Conservation (phyloP, 64 coral and sea anemone species). For the Montipora cactus region DNA sequence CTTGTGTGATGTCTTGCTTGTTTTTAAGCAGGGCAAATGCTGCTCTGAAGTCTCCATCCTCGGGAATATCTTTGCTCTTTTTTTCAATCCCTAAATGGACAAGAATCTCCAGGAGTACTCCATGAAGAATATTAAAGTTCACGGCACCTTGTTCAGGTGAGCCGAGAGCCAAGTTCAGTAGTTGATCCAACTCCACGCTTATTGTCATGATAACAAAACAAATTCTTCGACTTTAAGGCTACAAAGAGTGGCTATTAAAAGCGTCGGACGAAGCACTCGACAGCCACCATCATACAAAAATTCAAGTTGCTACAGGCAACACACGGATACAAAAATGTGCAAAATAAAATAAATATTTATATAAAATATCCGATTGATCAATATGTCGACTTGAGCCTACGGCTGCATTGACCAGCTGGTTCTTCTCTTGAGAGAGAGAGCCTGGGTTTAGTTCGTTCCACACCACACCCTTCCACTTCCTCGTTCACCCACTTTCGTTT, state of each 20-base stretch:
- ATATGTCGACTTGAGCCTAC: not conserved
- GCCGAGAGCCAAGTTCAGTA: conserved; percentile 86
- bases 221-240: not conserved
- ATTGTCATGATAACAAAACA: conserved; percentile 73
- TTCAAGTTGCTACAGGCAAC: conserved; percentile 74
- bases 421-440: not conserved
- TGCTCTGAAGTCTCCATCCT: conserved; percentile 76
- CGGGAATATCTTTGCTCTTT: conserved; percentile 76
- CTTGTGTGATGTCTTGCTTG: conserved; percentile 33
- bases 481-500: not conserved
- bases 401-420: not conserved
- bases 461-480: no score
- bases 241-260: conserved; percentile 37
- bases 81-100: conserved; percentile 92
- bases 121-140: conserved; percentile 97
- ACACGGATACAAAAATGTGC: not conserved
- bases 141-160: conserved; percentile 93
- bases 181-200: conserved; percentile 80
- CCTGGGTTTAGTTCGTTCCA: not conserved
- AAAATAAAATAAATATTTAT: no score
- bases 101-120: conserved; percentile 88
- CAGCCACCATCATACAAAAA: conserved; percentile 54
- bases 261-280: conserved; percentile 24
- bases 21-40: conserved; percentile 80
- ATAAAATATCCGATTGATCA: no score